Percentiles rank a stretch among this genome's conserved stretches.
Evolutionary conservation across 2,797 vertebrate genomes (phyloP).

Genomic region (Yasuhikotakia modesta): DNA sequence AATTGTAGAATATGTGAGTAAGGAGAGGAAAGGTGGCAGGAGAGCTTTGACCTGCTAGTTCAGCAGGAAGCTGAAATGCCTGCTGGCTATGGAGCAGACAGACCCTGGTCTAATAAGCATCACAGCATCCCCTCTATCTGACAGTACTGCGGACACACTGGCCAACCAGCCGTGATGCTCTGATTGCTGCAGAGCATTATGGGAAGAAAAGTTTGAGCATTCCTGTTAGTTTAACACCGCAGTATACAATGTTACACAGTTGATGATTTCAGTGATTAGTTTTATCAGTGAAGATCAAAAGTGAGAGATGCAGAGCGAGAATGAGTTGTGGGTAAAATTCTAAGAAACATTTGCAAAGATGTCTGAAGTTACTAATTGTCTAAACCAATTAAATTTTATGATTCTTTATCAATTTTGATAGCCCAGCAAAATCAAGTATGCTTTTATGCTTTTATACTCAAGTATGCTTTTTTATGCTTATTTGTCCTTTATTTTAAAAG

Average conservation of each 20-base stretch:
- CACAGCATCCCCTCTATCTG: slow-evolving; percentile 19
- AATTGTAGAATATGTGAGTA: slow-evolving; percentile 25
- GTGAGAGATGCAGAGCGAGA: neutral
- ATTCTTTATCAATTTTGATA: no score
- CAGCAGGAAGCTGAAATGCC: neutral
- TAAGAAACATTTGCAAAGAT: neutral
- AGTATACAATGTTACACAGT: neutral
- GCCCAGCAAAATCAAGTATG: no score
- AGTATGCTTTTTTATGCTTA: no score
- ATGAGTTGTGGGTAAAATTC: neutral
- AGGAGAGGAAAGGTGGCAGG: slow-evolving; percentile 25
- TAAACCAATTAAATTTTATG: no score
- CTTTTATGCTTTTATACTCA: no score
- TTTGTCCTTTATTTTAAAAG: no score
- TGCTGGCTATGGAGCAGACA: slow-evolving; percentile 23
- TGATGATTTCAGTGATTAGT: neutral
- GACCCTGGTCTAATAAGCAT: slow-evolving; percentile 32
- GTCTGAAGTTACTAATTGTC: no score
- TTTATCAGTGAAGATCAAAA: neutral
- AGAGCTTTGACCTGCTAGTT: slow-evolving; percentile 6
- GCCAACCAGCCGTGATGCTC: slow-evolving; percentile 25
- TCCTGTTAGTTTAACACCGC: neutral
- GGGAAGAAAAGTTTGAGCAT: neutral
- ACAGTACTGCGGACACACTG: slow-evolving; percentile 41
- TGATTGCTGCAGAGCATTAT: slow-evolving; percentile 19